Evolutionary conservation across 2,888 invertebrate genomes (phyloP).

Genomic region (Eugnorisma glareosa): DNA sequence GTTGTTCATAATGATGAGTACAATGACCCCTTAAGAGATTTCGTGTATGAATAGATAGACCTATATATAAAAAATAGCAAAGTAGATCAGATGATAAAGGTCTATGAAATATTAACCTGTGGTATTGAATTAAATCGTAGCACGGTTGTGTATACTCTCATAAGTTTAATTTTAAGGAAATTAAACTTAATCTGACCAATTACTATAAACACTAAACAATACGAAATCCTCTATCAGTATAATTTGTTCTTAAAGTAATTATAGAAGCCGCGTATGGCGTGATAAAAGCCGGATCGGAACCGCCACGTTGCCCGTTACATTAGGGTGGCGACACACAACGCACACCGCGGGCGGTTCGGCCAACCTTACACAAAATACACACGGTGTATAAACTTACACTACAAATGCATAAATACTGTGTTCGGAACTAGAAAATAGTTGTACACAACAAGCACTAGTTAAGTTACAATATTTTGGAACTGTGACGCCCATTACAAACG

Average conservation of each 20-base stretch:
- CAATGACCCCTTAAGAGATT: no score
- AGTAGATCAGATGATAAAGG: background rate
- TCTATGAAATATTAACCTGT: no score
- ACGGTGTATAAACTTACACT: constrained; percentile 34
- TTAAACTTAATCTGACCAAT: constrained; percentile 32
- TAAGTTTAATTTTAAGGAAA: background rate
- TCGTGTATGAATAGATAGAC: no score
- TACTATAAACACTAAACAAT: constrained; percentile 49
- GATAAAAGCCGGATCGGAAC: constrained; percentile 76
- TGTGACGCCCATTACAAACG: background rate
- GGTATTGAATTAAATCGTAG: no score
- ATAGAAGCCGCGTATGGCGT: constrained; percentile 71
- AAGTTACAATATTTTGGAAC: background rate
- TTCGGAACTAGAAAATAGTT: background rate
- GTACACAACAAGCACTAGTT: background rate
- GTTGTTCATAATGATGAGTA: no score
- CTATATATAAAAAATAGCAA: no score
- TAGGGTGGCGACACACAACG: constrained; percentile 72
- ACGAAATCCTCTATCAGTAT: constrained; percentile 72
- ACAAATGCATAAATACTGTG: constrained; percentile 32
- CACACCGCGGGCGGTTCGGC: constrained; percentile 62
- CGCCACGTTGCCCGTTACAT: constrained; percentile 82
- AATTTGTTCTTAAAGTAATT: constrained; percentile 79
- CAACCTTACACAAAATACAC: constrained; percentile 57
- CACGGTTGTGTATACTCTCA: background rate